Conservation (phyloP, 1,140 invertebrate species). For the Lasaia peninsularis region DNA sequence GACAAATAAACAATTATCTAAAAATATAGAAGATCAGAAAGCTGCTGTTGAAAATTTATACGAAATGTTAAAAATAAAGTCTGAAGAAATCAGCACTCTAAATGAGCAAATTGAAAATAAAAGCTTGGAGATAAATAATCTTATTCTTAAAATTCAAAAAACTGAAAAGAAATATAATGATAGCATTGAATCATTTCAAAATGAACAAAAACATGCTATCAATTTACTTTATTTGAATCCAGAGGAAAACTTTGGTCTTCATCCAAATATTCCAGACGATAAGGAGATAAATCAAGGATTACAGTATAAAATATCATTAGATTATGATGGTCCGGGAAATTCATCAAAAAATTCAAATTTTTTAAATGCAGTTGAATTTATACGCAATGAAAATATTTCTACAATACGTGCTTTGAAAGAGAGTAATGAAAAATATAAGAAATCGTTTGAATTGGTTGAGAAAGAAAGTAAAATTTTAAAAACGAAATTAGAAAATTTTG, state of each 20-base stretch:
- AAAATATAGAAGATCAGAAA: constrained; percentile 42
- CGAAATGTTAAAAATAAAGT: constrained; percentile 46
- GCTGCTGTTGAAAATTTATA: constrained; percentile 44
- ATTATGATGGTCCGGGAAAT: background rate
- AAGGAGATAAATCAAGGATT: constrained; percentile 21
- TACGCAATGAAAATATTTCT: constrained; percentile 37
- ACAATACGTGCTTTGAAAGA: constrained; percentile 43
- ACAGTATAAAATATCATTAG: background rate
- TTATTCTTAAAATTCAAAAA: constrained; percentile 38
- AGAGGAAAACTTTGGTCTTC: constrained; percentile 50
- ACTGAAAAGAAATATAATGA: constrained; percentile 32
- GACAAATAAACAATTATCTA: constrained; percentile 34
- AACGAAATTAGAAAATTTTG: constrained; percentile 35
- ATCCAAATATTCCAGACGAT: constrained; percentile 41
- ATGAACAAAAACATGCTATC: constrained; percentile 43
- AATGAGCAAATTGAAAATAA: constrained; percentile 39
- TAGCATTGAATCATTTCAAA: constrained; percentile 38
- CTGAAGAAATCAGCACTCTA: constrained; percentile 48
- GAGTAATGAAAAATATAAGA: constrained; percentile 44
- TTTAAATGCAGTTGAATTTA: constrained; percentile 44
- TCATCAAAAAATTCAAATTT: constrained; percentile 30
- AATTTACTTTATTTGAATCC: constrained; percentile 40
- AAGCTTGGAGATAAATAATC: constrained; percentile 33
- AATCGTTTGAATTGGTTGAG: constrained; percentile 40
- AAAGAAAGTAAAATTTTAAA: constrained; percentile 44